phyloP scores from a whole-genome alignment of 2,113 vertebrate genomes.

The Pterocles orientalis region DNA sequence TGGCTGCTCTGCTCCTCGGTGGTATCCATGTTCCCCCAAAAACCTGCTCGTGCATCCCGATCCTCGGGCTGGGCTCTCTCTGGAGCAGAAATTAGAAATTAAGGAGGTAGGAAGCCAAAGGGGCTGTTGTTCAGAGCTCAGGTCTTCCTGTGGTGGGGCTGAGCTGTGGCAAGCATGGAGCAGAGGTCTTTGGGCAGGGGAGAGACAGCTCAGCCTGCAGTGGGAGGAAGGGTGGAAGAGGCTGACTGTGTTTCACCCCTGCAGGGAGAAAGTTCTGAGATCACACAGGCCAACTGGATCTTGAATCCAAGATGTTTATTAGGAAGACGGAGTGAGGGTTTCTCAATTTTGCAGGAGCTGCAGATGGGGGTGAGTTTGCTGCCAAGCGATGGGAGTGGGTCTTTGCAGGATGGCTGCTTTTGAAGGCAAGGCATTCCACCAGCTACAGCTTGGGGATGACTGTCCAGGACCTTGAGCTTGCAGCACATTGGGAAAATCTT shows the following conservation, averaged over 20 bases:
- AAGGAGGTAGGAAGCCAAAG: neutral
- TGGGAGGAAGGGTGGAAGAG: constrained; percentile 16
- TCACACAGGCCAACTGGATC: constrained; percentile 55
- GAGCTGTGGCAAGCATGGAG: rapidly evolving
- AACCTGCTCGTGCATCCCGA: neutral
- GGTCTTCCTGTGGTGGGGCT: neutral
- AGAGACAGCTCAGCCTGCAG: neutral
- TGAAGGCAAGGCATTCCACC: neutral
- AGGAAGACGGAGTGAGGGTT: constrained; percentile 36
- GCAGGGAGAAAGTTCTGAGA: constrained; percentile 53
- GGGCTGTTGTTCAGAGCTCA: neutral
- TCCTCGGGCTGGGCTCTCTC: rapidly evolving
- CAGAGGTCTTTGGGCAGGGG: neutral
- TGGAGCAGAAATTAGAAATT: neutral
- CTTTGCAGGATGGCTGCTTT: neutral
- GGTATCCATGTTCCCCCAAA: neutral
- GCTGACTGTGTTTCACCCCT: constrained; percentile 50
- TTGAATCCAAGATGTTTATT: constrained; percentile 51
- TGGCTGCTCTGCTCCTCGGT: neutral
- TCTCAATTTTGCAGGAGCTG: constrained; percentile 52
- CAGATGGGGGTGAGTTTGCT: constrained; percentile 12
- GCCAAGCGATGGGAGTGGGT: neutral
- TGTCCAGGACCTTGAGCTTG: neutral
- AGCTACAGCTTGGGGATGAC: neutral
- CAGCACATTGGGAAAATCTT: neutral